Evolutionary conservation across 92 coral and sea anemone species (phyloP).

Genomic region (Metridium senile): DNA sequence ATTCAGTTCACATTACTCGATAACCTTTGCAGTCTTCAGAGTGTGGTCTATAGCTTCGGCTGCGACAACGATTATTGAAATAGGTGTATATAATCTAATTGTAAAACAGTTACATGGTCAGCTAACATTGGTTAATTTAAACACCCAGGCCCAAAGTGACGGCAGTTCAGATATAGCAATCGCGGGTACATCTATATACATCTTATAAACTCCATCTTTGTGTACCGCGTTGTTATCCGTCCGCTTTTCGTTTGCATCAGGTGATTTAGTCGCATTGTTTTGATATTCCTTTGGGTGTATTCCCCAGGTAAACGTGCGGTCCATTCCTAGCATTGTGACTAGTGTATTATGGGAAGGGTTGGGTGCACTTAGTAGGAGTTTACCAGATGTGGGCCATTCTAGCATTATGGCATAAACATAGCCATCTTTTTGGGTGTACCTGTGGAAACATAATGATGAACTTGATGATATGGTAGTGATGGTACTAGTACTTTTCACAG

Average conservation of each 20-base stretch:
- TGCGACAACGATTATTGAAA: too few species aligned
- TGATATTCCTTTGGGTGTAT: slow-evolving; percentile 5
- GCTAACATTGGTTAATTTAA: slow-evolving; percentile 47
- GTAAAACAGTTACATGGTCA: slow-evolving; percentile 9
- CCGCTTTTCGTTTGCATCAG: background rate
- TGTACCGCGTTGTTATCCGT: background rate
- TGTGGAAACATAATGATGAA: background rate
- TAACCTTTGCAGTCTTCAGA: too few species aligned
- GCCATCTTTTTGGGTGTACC: slow-evolving; percentile 79
- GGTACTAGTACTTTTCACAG: too few species aligned
- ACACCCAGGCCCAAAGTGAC: slow-evolving; percentile 95
- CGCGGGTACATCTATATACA: slow-evolving; percentile 49
- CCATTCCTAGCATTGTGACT: slow-evolving; percentile 82
- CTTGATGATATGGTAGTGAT: too few species aligned
- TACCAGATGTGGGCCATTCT: slow-evolving; percentile 76
- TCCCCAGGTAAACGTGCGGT: slow-evolving; percentile 63
- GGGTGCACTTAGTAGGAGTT: slow-evolving; percentile 57
- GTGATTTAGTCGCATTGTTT: background rate
- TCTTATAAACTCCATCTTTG: background rate
- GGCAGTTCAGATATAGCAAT: slow-evolving; percentile 70
- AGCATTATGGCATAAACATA: slow-evolving; percentile 82
- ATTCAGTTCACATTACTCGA: too few species aligned
- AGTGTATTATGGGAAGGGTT: slow-evolving; percentile 47
- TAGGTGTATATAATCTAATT: too few species aligned
- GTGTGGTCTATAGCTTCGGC: too few species aligned